Conservation (phyloP, 92 coral and sea anemone genomes). For the Actinostola sp. region DNA sequence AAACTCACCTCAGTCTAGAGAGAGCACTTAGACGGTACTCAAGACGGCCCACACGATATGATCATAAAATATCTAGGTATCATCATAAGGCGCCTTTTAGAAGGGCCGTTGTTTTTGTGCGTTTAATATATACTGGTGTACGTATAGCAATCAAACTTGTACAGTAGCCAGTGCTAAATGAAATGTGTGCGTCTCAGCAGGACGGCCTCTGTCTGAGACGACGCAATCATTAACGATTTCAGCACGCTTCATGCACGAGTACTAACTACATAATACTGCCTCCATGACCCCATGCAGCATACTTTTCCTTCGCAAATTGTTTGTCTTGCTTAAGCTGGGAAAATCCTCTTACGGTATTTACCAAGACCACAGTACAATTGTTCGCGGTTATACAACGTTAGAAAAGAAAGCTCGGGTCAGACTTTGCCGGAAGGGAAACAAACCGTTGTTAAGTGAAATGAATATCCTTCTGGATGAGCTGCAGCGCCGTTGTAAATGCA, state of each 20-base stretch:
- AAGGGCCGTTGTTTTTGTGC: too few relatives aligned
- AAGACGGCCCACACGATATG: too few relatives aligned
- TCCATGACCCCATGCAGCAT: neutral
- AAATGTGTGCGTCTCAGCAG: too few relatives aligned
- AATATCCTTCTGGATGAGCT: neutral
- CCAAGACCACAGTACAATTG: constrained; percentile 3
- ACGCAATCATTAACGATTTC: neutral
- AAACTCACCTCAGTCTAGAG: too few relatives aligned
- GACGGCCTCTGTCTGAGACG: neutral
- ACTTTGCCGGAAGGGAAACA: constrained; percentile 3
- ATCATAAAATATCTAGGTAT: too few relatives aligned
- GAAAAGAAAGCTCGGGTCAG: neutral
- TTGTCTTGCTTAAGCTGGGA: constrained; percentile 1
- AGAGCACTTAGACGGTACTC: too few relatives aligned
- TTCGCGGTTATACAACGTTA: neutral
- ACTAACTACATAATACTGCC: neutral
- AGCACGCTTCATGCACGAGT: constrained; percentile 4
- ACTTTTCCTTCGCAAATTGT: constrained; percentile 1
- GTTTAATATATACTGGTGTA: too few relatives aligned
- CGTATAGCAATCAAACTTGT: too few relatives aligned
- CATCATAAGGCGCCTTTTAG: too few relatives aligned
- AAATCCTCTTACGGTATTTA: constrained; percentile 4
- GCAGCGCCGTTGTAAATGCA: neutral
- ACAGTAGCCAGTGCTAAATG: too few relatives aligned
- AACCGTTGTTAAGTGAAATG: neutral